A percentile compares a stretch with the other conserved stretches of the same genome.
phyloP scores from a whole-genome alignment of 2,797 vertebrate species.

The Sorex maritimensis region DNA sequence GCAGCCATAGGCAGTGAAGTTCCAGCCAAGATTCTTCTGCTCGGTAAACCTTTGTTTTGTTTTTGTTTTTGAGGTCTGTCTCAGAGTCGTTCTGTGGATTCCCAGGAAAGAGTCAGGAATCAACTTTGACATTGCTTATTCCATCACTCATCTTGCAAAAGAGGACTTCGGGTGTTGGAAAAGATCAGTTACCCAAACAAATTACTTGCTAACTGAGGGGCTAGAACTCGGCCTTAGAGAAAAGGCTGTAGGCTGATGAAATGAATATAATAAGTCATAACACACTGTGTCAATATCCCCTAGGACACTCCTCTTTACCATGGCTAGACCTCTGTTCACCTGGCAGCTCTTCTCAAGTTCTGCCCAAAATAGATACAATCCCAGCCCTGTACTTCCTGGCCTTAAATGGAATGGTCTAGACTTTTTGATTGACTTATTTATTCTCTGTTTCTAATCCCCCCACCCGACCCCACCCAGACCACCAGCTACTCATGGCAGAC shows the following conservation, averaged over 20 bases:
- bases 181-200: background rate
- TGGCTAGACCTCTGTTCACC: background rate
- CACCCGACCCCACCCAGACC: background rate
- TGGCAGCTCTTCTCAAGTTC: slow-evolving; percentile 48
- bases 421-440: background rate
- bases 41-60: background rate
- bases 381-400: background rate
- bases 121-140: background rate
- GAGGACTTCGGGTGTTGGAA: background rate
- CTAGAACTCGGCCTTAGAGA: background rate
- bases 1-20: background rate
- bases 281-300: background rate
- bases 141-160: background rate
- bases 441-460: slow-evolving; percentile 49
- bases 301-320: background rate
- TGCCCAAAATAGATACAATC: slow-evolving; percentile 1
- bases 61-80: background rate
- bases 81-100: background rate
- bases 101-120: background rate
- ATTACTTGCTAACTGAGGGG: background rate
- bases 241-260: background rate
- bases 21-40: background rate
- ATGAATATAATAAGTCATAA: background rate
- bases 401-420: background rate
- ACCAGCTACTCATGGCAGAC: slow-evolving; percentile 1